Base-by-base conservation (phyloP, 2,888 invertebrate species). In the Dolomedes plantarius region DNA sequence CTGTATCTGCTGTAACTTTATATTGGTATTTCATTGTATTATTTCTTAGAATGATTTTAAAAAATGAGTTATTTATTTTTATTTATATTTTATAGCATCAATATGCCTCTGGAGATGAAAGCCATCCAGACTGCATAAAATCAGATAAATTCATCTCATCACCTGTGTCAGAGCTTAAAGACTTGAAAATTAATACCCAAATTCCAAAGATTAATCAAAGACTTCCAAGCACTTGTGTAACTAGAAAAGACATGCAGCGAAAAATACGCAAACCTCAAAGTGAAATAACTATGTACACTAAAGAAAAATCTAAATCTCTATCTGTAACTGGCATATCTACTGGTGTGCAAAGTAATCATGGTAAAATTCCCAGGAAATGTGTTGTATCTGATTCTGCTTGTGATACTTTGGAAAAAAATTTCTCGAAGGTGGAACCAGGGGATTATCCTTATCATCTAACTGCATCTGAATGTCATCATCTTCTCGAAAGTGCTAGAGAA, bases 401-500 rank as follows among this genome's bases (percentile, higher is more conserved):
- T 73, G 73, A 87, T 76, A 64, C 56, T 19, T 67, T 36, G 67
- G 27, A 36, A 28, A 68, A 67, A 73, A 65, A 72, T 36, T 78
- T 67, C 65, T 23, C 77, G 27, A 74, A 74, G 9, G 19, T 64
- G 27, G 39, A 39, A 16, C 19, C 62, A 19, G 23, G 62, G 74
- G 75, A 79, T 68, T 72, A 50, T 67, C 71, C 32, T 16, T 86
- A 36, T 23, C 29, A 64, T 65, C 67, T 85, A 6, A 65, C 56
- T 32, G 46, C 69, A 27, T 62, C 32, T 11, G 85, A 81, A 31
- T 23, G 71, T 7, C 41, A 68, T 16, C 46, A 50, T 28, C 67
- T 87, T 13, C 36, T 87, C 23, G 71, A 88, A 36, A 78, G 76
- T 72, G 79, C 86, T 29, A 86, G 75, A 68, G 76, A 88, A 67